A percentile compares a stretch with the other conserved stretches of the same genome.
phyloP scores from a whole-genome alignment of 2,797 vertebrate genomes.

The Novumbra hubbsi region DNA sequence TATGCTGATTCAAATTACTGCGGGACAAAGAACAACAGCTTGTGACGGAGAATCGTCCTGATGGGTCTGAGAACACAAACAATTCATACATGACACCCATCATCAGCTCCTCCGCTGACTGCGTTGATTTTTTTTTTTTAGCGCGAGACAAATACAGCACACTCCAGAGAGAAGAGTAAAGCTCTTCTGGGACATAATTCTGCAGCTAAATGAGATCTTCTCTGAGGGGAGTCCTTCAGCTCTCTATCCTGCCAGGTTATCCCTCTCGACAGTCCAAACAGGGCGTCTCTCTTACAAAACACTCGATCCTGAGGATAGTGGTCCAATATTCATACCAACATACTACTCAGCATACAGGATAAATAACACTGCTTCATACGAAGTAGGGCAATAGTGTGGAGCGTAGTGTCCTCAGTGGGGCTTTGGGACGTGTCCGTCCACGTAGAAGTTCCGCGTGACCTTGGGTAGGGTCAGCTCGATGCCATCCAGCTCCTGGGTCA shows the following conservation, averaged over 20 bases:
- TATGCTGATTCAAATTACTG: neutral
- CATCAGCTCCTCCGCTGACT: conserved; percentile 31
- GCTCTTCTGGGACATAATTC: conserved; percentile 20
- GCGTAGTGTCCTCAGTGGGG: conserved; percentile 78
- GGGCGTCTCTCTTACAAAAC: conserved; percentile 1
- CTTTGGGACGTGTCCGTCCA: conserved; percentile 89
- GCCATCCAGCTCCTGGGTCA: conserved; percentile 82
- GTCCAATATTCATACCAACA: neutral
- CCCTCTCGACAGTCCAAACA: conserved; percentile 3
- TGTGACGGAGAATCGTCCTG: conserved; percentile 32
- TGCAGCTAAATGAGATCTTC: conserved; percentile 30
- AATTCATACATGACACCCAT: conserved; percentile 27
- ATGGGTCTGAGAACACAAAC: conserved; percentile 36
- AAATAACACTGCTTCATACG: neutral
- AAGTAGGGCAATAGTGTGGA: neutral
- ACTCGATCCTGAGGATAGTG: neutral
- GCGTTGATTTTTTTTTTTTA: conserved; percentile 15
- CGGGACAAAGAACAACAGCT: conserved; percentile 27
- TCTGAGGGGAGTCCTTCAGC: conserved; percentile 30
- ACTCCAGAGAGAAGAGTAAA: conserved; percentile 5
- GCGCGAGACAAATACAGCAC: neutral
- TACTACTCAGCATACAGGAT: neutral
- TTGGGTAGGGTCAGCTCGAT: conserved; percentile 84
- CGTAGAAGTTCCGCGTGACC: conserved; percentile 93
- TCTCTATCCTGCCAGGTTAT: conserved; percentile 4